Conservation (phyloP, 2,888 invertebrate species). For the Zaprionus lineosus region DNA sequence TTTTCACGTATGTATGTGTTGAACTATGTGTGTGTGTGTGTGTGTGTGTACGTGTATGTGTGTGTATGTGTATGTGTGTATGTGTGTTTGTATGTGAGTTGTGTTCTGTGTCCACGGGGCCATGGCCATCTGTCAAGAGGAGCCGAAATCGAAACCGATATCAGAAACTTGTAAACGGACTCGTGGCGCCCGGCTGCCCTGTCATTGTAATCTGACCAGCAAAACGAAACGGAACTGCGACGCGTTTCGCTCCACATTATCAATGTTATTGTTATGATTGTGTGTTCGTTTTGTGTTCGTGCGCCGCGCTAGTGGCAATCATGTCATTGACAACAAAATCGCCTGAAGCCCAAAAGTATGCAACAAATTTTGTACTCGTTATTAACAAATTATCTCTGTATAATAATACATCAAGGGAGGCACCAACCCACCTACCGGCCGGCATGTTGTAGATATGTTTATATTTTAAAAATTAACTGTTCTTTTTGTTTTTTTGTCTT, state of each 20-base stretch:
- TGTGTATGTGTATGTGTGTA: neutral
- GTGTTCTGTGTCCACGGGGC: slow-evolving; percentile 14
- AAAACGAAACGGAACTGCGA: slow-evolving; percentile 14
- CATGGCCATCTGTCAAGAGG: slow-evolving; percentile 45
- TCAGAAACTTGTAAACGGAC: slow-evolving; percentile 42
- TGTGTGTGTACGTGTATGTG: neutral
- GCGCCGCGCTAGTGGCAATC: neutral
- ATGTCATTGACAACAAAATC: neutral
- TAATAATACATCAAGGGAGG: slow-evolving; percentile 1
- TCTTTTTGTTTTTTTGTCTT: too few species aligned
- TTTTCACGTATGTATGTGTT: neutral
- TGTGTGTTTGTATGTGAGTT: neutral
- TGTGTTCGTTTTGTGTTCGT: neutral
- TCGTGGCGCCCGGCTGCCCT: slow-evolving; percentile 42
- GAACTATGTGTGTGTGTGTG: neutral
- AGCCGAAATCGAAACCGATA: slow-evolving; percentile 49
- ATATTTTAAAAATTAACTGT: too few species aligned
- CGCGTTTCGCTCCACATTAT: neutral
- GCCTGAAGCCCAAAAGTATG: slow-evolving; percentile 10
- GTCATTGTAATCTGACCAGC: slow-evolving; percentile 33
- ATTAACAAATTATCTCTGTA: neutral
- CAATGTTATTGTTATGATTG: neutral
- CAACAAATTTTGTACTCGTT: neutral
- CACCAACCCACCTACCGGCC: neutral
- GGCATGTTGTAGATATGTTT: too few species aligned